These are phyloP conservation scores for Ceratina calcarata DNA, from an alignment of 1,140 invertebrate species.

Conservation along the genomic window DNA sequence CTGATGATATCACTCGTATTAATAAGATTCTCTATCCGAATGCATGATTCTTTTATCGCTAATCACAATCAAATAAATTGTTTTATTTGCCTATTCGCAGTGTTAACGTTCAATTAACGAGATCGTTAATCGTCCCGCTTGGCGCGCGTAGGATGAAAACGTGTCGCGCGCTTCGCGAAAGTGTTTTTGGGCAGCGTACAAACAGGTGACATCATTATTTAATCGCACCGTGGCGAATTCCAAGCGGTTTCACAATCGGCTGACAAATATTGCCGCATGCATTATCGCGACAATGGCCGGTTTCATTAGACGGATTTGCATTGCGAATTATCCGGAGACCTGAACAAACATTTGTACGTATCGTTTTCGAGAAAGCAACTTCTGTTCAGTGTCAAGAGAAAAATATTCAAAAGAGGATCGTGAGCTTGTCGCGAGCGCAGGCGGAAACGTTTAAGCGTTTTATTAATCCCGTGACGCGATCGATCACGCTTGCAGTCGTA, in stretches of 20 bases:
- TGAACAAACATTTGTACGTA: background rate
- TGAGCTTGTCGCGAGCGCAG: background rate
- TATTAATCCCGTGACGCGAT: conserved; percentile 2
- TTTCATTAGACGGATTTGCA: conserved; percentile 17
- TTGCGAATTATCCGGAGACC: conserved; percentile 6
- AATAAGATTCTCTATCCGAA: conserved; percentile 45
- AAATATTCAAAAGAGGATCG: background rate
- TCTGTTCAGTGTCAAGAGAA: background rate
- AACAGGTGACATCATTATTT: conserved; percentile 22
- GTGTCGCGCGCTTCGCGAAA: background rate
- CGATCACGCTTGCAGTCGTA: conserved; percentile 20
- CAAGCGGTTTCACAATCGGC: conserved; percentile 20
- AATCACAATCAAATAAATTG: no score
- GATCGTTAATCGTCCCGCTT: no score
- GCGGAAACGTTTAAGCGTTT: background rate
- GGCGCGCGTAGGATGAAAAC: no score
- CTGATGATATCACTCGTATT: conserved; percentile 56
- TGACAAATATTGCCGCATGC: conserved; percentile 24
- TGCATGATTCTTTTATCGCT: background rate
- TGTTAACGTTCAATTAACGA: no score
- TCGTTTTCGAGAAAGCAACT: background rate
- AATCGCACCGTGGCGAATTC: conserved; percentile 12
- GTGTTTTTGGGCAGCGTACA: background rate
- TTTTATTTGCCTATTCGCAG: no score
- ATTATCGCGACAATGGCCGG: background rate